Base-by-base conservation (phyloP, 2,113 vertebrate species). In the Nycticryphes semicollaris region DNA sequence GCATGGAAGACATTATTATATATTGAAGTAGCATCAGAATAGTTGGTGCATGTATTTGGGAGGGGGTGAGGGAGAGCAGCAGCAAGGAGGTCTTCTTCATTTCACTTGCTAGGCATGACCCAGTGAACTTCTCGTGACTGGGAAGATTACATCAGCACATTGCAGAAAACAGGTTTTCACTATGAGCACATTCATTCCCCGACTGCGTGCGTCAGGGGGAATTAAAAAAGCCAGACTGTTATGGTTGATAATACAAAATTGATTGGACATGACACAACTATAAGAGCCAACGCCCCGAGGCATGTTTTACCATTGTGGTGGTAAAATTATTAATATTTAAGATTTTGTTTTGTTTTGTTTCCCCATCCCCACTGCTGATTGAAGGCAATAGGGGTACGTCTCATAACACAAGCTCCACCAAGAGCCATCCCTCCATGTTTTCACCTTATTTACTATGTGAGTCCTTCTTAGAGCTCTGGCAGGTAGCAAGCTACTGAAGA, bases 331-430 rank as follows among this genome's bases (percentile, higher is more conserved):
- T 54, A 54, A 17, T 51, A 63, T 63, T 72, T 75, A 66, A 73
- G 60, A 25, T 50, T 67, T 37, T 25, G 16, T 18, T 27, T 41
- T 51, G 68, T 12, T 73, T 77, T 77, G 12, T 27, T 60, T 60
- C 28, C 30, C 24, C 3, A 13, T 73, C 35, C 14, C 13, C 11
- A 14, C 23, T 3, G 10, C 51, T 35, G 57, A 43, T 0, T 6
- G 15, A 79, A 41, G 70, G 28, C 1, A 1, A 41, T 25, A 7
- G 5, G 7, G 19, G 0, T 45, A 56, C 10, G 11, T 22, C 19
- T 35, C 14, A 1, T 50, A 33, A 19, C 19, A 24, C 12, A 43
- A 14, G 27, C 14, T 50, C 22, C 51, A 77, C 1, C 24, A 70
- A 62, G 18, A 75, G 28, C 63, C 39, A 33, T 35, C 53, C 20